These are phyloP conservation scores for Dexiosoma caninum DNA, from an alignment of 2,888 invertebrate species.

Conservation along the genomic window DNA sequence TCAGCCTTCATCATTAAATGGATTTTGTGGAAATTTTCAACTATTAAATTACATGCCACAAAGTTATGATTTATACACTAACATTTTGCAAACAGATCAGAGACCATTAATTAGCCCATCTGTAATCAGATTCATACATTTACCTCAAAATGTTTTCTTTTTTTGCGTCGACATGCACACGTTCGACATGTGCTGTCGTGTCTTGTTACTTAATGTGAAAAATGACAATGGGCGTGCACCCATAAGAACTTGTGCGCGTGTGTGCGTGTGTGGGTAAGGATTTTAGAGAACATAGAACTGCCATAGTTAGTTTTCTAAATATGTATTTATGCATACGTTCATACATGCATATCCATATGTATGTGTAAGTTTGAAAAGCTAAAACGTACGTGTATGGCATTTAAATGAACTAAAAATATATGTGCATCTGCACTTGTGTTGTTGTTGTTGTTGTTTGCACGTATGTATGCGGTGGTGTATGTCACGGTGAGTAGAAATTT, in stretches of 20 bases:
- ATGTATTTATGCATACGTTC: neutral
- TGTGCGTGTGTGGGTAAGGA: neutral
- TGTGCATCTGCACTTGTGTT: neutral
- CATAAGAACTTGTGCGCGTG: no score
- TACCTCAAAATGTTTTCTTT: neutral
- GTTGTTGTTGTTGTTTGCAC: no score
- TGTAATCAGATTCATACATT: conserved; percentile 39
- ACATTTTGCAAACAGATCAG: neutral
- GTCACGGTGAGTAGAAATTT: conserved; percentile 20
- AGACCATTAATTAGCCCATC: conserved; percentile 53
- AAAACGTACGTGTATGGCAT: neutral
- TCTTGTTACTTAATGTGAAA: conserved; percentile 4
- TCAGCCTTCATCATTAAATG: neutral
- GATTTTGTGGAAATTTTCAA: neutral
- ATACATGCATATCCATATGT: no score
- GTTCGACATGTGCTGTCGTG: conserved; percentile 27
- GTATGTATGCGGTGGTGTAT: conserved; percentile 20
- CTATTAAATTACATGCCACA: conserved; percentile 2
- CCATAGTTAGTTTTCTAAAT: conserved; percentile 11
- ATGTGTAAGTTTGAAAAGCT: neutral
- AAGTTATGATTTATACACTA: neutral
- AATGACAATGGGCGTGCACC: neutral
- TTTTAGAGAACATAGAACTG: conserved; percentile 4
- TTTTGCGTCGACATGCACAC: neutral
- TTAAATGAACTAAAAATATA: neutral